Percentiles rank a stretch among this genome's conserved stretches.
Evolutionary conservation across 64 coral and sea anemone genomes (phyloP).

Genomic region (Stichodactyla helianthus): DNA sequence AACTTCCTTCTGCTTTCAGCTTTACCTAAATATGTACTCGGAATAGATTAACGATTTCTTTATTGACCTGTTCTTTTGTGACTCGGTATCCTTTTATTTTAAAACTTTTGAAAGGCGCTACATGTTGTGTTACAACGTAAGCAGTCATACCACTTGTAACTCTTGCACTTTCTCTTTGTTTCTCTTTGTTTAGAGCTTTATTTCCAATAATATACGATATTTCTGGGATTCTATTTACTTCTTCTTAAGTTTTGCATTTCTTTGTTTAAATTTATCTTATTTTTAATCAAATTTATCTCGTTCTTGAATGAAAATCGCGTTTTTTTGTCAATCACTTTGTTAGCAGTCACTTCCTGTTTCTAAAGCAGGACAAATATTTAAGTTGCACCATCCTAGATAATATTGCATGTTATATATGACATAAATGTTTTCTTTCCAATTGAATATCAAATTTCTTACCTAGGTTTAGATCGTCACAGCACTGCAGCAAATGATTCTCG

Average conservation of each 20-base stretch:
- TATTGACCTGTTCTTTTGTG: not conserved
- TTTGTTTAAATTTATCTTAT: not conserved
- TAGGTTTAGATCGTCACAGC: slow-evolving; percentile 63
- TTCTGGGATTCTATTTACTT: not conserved
- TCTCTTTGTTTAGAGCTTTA: not conserved
- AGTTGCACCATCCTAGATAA: not conserved
- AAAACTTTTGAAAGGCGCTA: slow-evolving; percentile 1
- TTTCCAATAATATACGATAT: not conserved
- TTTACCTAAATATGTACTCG: not conserved
- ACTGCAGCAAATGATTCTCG: slow-evolving; percentile 93
- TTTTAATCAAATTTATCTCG: not conserved
- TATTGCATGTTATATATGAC: not conserved
- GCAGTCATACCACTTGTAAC: not conserved
- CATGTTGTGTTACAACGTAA: not conserved
- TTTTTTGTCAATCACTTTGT: too few relatives aligned
- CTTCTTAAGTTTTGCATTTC: not conserved
- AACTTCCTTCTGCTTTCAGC: not conserved
- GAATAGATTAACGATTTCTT: not conserved
- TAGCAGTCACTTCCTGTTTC: not conserved
- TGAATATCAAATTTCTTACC: not conserved
- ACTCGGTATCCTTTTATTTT: not conserved
- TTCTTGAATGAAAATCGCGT: too few relatives aligned
- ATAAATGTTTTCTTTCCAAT: too few relatives aligned
- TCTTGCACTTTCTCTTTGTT: not conserved
- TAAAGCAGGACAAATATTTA: not conserved